phyloP scores from a whole-genome alignment of 2,888 invertebrate genomes.

The Venusia cambrica region DNA sequence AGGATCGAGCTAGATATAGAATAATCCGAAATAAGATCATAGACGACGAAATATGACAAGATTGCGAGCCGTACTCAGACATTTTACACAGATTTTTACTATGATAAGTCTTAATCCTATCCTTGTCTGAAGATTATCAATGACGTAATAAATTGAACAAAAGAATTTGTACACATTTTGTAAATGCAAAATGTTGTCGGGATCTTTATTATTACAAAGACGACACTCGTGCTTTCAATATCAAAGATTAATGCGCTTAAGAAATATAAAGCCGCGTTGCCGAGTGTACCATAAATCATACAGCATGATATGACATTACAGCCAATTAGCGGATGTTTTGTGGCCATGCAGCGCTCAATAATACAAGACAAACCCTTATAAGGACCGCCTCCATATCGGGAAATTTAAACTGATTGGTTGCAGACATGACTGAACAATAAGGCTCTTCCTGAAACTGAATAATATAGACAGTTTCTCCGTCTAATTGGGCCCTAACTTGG shows the following conservation, averaged over 20 bases:
- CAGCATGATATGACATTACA: conserved; percentile 58
- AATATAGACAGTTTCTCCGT: conserved; percentile 49
- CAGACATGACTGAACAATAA: conserved; percentile 66
- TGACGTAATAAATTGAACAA: background rate
- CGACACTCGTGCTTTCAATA: conserved; percentile 14
- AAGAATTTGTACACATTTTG: conserved; percentile 4
- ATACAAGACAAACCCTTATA: conserved; percentile 51
- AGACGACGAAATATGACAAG: conserved; percentile 14
- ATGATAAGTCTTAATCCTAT: too few species aligned
- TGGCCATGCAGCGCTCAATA: conserved; percentile 46
- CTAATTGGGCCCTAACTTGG: conserved; percentile 72
- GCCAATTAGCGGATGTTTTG: conserved; percentile 67
- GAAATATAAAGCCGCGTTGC: conserved; percentile 21
- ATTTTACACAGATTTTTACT: too few species aligned
- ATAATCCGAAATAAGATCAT: conserved; percentile 27
- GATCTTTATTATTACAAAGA: conserved; percentile 10
- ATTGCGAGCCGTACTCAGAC: too few species aligned
- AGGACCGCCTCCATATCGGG: conserved; percentile 54
- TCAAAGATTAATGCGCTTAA: conserved; percentile 20
- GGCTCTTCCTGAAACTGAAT: conserved; percentile 43
- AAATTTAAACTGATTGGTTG: conserved; percentile 73
- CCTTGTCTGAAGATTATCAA: too few species aligned
- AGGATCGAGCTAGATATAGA: conserved; percentile 15
- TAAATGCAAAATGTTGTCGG: conserved; percentile 12
- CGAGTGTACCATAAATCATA: conserved; percentile 46